phyloP scores from a whole-genome alignment of 92 coral and sea anemone species.

The Diadumene lineata region DNA sequence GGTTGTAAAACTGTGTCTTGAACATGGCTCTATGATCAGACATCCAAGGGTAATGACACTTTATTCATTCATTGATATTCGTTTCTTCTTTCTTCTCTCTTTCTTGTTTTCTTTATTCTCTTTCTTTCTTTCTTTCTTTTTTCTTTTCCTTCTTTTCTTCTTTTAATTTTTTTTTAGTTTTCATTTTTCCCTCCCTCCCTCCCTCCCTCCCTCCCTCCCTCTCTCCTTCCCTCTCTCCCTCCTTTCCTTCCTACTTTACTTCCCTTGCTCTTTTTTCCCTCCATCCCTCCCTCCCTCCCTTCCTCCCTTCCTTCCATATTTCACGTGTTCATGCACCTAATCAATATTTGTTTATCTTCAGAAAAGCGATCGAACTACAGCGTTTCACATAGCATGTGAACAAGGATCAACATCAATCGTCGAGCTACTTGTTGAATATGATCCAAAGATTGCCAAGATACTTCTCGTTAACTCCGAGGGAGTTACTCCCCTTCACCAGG shows the following conservation, averaged over 20 bases:
- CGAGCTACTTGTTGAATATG: conserved; percentile 32
- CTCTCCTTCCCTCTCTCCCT: too few relatives aligned
- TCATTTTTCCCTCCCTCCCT: too few relatives aligned
- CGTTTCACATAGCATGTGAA: conserved; percentile 67
- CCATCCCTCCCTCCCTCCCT: too few relatives aligned
- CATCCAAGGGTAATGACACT: conserved; percentile 57
- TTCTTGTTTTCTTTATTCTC: too few relatives aligned
- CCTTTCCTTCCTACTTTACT: too few relatives aligned
- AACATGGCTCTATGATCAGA: conserved; percentile 52
- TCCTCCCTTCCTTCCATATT: too few relatives aligned
- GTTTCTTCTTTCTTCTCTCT: background rate
- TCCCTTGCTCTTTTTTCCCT: too few relatives aligned
- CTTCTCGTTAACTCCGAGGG: conserved; percentile 46
- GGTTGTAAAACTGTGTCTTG: conserved; percentile 57
- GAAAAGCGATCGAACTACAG: conserved; percentile 50
- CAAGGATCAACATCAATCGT: conserved; percentile 53
- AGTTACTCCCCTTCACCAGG: conserved; percentile 56
- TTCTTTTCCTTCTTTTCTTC: too few relatives aligned
- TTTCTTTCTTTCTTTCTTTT: too few relatives aligned
- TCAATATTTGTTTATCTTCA: background rate
- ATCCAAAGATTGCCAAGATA: conserved; percentile 54
- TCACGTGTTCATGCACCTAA: background rate
- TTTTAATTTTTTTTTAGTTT: too few relatives aligned
- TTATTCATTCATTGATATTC: too few relatives aligned
- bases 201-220: too few relatives aligned